Conservation (phyloP, 2,888 invertebrate genomes). For the Hypsopygia costalis region DNA sequence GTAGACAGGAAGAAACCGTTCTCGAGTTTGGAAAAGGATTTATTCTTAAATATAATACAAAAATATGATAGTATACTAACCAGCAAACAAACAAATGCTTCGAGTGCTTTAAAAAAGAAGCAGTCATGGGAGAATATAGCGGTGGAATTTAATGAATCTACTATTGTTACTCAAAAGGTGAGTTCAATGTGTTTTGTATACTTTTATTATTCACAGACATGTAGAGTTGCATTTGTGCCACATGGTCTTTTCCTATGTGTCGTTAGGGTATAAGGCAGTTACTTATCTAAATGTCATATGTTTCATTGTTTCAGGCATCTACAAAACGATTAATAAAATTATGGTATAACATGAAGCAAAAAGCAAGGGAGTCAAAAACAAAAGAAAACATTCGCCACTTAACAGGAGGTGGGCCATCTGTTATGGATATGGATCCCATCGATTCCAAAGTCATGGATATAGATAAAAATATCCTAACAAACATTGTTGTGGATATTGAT, state of each 20-base stretch:
- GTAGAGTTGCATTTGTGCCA: neutral
- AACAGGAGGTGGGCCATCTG: constrained; percentile 13
- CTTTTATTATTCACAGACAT: neutral
- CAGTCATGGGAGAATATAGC: constrained; percentile 4
- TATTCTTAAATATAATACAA: too few relatives aligned
- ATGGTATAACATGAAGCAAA: neutral
- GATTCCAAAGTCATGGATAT: constrained; percentile 12
- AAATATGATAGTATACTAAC: constrained; percentile 6
- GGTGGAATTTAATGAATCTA: constrained; percentile 6
- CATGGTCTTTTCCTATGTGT: neutral
- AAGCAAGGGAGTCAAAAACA: constrained; percentile 11
- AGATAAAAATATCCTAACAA: constrained; percentile 12
- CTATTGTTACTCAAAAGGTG: constrained; percentile 6
- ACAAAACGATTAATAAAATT: neutral
- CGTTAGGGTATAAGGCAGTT: neutral
- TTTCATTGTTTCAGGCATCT: neutral
- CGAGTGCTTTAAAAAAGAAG: constrained; percentile 8
- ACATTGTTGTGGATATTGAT: constrained; percentile 9
- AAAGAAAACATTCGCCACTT: constrained; percentile 8
- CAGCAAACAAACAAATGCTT: constrained; percentile 5
- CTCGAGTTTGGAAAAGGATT: too few relatives aligned
- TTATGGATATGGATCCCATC: constrained; percentile 10
- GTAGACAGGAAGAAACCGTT: too few relatives aligned
- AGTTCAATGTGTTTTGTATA: neutral
- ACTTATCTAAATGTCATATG: too few relatives aligned